Conservation (phyloP, 30 jellyfish, hydroid and myxozoan species). For the Chrysaora quinquecirrha region DNA sequence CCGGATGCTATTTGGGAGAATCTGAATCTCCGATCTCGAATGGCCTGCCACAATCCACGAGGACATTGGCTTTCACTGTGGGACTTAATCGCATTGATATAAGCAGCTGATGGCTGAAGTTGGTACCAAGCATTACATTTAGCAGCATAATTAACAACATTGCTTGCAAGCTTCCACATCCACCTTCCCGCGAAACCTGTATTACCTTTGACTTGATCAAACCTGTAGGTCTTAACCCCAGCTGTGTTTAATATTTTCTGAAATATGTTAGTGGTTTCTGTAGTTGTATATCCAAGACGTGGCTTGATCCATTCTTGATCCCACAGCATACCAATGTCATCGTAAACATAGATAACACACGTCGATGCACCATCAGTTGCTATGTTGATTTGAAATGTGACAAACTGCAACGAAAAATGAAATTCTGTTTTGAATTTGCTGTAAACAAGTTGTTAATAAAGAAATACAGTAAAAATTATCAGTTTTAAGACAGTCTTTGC, state of each 20-base stretch:
- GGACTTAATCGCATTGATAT: neutral
- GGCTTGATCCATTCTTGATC: constrained; percentile 43
- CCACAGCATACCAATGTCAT: constrained; percentile 66
- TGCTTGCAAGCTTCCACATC: constrained; percentile 56
- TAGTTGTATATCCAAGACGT: neutral
- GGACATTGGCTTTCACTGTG: constrained; percentile 49
- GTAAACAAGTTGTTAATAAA: neutral
- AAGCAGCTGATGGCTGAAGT: constrained; percentile 14
- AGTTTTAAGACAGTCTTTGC: neutral
- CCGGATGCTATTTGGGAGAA: neutral
- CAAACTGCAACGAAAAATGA: constrained; percentile 23
- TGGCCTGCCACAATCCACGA: constrained; percentile 28
- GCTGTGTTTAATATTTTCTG: neutral
- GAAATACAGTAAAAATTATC: neutral
- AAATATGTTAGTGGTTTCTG: too few species aligned
- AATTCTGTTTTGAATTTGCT: neutral
- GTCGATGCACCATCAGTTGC: constrained; percentile 48
- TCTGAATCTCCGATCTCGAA: constrained; percentile 47
- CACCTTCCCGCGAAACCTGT: constrained; percentile 57
- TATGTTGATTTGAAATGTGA: constrained; percentile 49
- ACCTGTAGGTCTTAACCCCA: constrained; percentile 39
- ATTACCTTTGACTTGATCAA: constrained; percentile 44
- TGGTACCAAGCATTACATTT: constrained; percentile 53
- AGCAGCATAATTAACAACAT: constrained; percentile 22
- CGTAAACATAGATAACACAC: constrained; percentile 31